Conservation (phyloP, 1,140 invertebrate genomes). For the Agrypnia vestita region DNA sequence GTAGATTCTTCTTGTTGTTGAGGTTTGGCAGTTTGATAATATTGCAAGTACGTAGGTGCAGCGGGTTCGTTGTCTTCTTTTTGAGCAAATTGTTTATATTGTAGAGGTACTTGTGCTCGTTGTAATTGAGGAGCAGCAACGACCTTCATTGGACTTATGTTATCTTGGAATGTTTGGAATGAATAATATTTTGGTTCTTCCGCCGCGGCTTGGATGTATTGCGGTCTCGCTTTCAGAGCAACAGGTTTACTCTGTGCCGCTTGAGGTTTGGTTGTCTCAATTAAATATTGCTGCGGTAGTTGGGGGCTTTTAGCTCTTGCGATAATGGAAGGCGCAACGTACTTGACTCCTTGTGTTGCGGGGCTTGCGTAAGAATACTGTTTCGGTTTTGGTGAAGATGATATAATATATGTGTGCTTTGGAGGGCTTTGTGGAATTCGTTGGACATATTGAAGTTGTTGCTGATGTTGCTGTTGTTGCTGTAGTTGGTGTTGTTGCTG, state of each 20-base stretch:
- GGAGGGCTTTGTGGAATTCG: slow-evolving; percentile 27
- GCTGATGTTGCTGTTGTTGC: slow-evolving; percentile 33
- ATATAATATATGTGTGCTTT: slow-evolving; percentile 39
- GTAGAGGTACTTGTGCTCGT: slow-evolving; percentile 8
- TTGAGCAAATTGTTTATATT: slow-evolving; percentile 45
- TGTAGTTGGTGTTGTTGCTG: slow-evolving; percentile 26
- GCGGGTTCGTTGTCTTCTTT: slow-evolving; percentile 50
- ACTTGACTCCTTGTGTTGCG: slow-evolving; percentile 46
- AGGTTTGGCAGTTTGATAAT: slow-evolving; percentile 57
- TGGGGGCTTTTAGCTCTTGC: slow-evolving; percentile 43
- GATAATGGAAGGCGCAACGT: slow-evolving; percentile 42
- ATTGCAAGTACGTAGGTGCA: slow-evolving; percentile 53
- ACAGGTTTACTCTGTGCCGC: slow-evolving; percentile 30
- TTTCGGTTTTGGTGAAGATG: slow-evolving; percentile 36
- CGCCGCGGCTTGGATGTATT: slow-evolving; percentile 44
- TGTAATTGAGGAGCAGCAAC: slow-evolving; percentile 58
- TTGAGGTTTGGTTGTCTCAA: slow-evolving; percentile 59
- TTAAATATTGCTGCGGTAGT: slow-evolving; percentile 58
- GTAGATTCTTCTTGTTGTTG: slow-evolving; percentile 52
- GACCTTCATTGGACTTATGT: slow-evolving; percentile 54
- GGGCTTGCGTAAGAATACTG: slow-evolving; percentile 40
- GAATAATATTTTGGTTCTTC: slow-evolving; percentile 56
- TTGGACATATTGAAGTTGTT: slow-evolving; percentile 46
- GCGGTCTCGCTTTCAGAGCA: slow-evolving; percentile 43
- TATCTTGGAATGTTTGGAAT: slow-evolving; percentile 53